phyloP scores from a whole-genome alignment of 2,888 invertebrate species.

The Agrochola lota region DNA sequence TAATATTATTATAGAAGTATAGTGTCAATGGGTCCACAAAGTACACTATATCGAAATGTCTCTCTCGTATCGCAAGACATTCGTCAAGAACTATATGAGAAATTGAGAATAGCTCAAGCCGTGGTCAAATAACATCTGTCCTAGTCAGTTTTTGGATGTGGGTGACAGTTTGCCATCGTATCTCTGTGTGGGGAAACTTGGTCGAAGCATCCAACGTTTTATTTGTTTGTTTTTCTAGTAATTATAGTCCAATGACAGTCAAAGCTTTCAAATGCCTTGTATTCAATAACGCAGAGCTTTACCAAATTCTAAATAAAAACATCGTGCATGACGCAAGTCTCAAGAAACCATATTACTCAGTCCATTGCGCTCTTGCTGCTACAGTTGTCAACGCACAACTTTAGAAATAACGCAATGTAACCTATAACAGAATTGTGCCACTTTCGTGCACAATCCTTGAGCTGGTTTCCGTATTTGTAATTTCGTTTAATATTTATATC shows the following conservation, averaged over 20 bases:
- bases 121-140: not conserved
- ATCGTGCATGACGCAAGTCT: conserved; percentile 39
- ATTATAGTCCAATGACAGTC: not conserved
- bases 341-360: conserved; percentile 9
- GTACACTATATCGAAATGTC: not conserved
- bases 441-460: conserved; percentile 65
- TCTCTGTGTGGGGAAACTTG: not conserved
- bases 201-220: not conserved
- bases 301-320: conserved; percentile 28
- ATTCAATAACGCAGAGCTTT: conserved; percentile 22
- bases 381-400: conserved; percentile 17
- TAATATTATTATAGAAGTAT: no score
- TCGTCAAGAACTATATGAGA: not conserved
- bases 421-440: conserved; percentile 21
- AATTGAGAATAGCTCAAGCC: not conserved
- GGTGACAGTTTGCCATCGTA: not conserved
- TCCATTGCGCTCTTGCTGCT: conserved; percentile 43
- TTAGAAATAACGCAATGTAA: conserved; percentile 40
- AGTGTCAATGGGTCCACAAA: not conserved
- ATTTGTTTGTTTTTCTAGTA: not conserved
- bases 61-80: not conserved
- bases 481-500: conserved; percentile 57
- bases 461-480: conserved; percentile 59
- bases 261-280: conserved; percentile 20
- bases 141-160: not conserved